Base-by-base conservation (phyloP, 2,797 vertebrate genomes). In the Ficedula albicollis region DNA sequence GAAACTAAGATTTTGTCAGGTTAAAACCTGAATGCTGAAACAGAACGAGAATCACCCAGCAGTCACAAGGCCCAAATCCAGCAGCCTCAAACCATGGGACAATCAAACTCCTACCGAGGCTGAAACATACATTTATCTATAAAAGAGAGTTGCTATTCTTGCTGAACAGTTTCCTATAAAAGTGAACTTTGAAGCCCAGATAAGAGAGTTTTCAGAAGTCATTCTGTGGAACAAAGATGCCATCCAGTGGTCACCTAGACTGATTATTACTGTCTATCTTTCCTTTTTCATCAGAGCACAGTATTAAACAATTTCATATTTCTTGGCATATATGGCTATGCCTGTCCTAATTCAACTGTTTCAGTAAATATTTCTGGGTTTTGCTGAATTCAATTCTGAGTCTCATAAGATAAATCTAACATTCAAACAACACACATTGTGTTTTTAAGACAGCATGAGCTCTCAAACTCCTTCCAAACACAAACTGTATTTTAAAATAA, bases 231-330 rank as follows among this genome's bases (percentile, higher is more conserved):
- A 96, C 96, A 79, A 93, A 97, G 96, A 97, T 96, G 97, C 97
- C 97, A 97, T 97, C 97, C 97, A 97, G 97, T 98, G 97, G 97
- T 88, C 5, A 5, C 49, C 77, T 20, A 87, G 48, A 95, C 9
- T 91, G 95, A 93, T 66, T 46, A 87, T 83, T 69, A 55, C 30
- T 66, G 44, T 66, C 83, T 89, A 41, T 67, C 76, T 58, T 80
- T 26, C 51, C n/a, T 34, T 76, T 74, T 64, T 58, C 46, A 86
- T 69, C 41, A 48, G 25, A 90, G 41, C 30, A 88, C 5, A 51
- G 11, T 44, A 76, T 52, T 80, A 56, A 89, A 89, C 20, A 48
- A 54, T 41, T 70, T 70, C 12, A 3, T 17, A 22, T 58, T 85
- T 84, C 46, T 51, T 68, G 32, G n/a, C 20, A 58, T 21, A 18